phyloP scores from a whole-genome alignment of 2,888 invertebrate genomes.

The Antheraea yamamai region DNA sequence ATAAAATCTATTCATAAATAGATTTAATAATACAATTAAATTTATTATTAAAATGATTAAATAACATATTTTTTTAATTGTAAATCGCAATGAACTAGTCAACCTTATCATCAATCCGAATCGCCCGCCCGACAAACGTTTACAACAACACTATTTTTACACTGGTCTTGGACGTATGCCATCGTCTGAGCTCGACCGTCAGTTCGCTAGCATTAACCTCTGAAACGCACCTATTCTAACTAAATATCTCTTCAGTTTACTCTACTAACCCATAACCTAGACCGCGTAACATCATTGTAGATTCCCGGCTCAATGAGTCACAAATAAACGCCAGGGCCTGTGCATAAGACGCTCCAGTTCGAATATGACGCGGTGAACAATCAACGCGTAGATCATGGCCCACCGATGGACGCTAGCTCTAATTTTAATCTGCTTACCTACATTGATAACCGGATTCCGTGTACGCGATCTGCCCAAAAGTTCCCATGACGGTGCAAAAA shows the following conservation, averaged over 20 bases:
- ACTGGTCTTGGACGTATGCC: conserved; percentile 72
- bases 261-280: conserved; percentile 53
- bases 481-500: conserved; percentile 54
- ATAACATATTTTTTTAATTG: background rate
- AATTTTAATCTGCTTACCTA: conserved; percentile 74
- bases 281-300: conserved; percentile 65
- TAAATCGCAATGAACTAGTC: conserved; percentile 39
- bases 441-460: conserved; percentile 80
- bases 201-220: conserved; percentile 84
- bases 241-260: conserved; percentile 53
- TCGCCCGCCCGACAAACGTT: conserved; percentile 68
- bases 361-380: conserved; percentile 76
- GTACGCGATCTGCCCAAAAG: conserved; percentile 72
- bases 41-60: background rate
- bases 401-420: conserved; percentile 74
- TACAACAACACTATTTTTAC: conserved; percentile 77
- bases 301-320: conserved; percentile 57
- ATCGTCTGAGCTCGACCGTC: conserved; percentile 81
- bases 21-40: no score
- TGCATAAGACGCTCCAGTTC: conserved; percentile 61
- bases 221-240: conserved; percentile 68
- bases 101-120: conserved; percentile 63
- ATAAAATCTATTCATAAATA: background rate
- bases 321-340: conserved; percentile 62
- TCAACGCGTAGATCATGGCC: conserved; percentile 73